Evolutionary conservation across 2,797 vertebrate species (phyloP).

Genomic region (Anabacerthia variegaticeps): DNA sequence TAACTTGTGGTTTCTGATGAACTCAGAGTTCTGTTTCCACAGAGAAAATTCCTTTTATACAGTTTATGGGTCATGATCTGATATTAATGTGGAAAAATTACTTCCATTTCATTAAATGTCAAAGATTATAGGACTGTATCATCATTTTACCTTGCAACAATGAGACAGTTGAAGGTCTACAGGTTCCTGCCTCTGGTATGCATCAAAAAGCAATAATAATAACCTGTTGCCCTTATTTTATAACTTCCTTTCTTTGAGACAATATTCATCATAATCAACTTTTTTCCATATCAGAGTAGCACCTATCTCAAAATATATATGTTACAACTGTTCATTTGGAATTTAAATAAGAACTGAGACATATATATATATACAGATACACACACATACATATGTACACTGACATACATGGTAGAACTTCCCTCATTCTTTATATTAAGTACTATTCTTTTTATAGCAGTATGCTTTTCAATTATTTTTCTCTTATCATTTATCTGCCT

Average conservation of each 20-base stretch:
- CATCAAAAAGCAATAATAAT: background rate
- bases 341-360: background rate
- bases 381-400: background rate
- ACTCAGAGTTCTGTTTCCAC: fast-evolving
- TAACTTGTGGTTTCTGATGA: background rate
- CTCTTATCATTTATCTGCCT: background rate
- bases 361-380: background rate
- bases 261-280: background rate
- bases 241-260: background rate
- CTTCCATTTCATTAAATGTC: background rate
- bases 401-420: background rate
- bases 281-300: background rate
- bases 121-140: background rate
- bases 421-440: background rate
- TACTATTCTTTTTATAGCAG: background rate
- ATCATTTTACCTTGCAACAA: background rate
- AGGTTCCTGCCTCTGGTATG: background rate
- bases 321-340: background rate
- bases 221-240: background rate
- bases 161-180: background rate
- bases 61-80: background rate
- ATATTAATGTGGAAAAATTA: background rate
- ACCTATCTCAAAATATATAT: background rate
- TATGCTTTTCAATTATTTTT: background rate
- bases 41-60: background rate